A percentile compares a stretch with the other conserved stretches of the same genome.
phyloP scores from a whole-genome alignment of 2,888 invertebrate genomes.

The Torymus tubicola region DNA sequence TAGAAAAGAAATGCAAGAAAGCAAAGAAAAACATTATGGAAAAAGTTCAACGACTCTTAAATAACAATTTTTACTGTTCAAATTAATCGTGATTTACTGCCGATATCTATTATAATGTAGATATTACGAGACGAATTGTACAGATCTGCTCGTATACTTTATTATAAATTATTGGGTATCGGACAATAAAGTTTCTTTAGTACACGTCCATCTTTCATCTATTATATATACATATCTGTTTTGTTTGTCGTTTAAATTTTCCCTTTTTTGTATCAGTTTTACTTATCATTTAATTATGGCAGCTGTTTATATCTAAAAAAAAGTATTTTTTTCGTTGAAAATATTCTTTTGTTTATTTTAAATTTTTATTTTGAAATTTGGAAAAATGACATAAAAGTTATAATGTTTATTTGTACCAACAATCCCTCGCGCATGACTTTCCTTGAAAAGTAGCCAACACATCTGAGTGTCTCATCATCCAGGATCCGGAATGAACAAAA shows the following conservation, averaged over 20 bases:
- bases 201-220: constrained; percentile 44
- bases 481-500: constrained; percentile 45
- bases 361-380: background rate
- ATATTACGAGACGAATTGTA: constrained; percentile 53
- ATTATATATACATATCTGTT: constrained; percentile 1
- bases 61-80: constrained; percentile 52
- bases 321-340: constrained; percentile 11
- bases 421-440: constrained; percentile 33
- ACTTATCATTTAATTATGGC: background rate
- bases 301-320: background rate
- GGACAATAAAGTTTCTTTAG: constrained; percentile 56
- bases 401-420: constrained; percentile 4
- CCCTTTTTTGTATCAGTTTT: constrained; percentile 10
- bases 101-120: constrained; percentile 50
- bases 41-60: constrained; percentile 40
- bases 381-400: background rate
- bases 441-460: constrained; percentile 37
- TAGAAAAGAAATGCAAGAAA: constrained; percentile 32
- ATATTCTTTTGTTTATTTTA: background rate
- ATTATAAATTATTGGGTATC: constrained; percentile 56
- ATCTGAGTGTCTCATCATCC: constrained; percentile 43
- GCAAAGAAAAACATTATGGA: constrained; percentile 12
- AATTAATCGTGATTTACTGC: constrained; percentile 45
- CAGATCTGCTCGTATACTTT: constrained; percentile 54
- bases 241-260: constrained; percentile 2